Conservation (phyloP, 2,888 invertebrate genomes). For the Hydriomena furcata region DNA sequence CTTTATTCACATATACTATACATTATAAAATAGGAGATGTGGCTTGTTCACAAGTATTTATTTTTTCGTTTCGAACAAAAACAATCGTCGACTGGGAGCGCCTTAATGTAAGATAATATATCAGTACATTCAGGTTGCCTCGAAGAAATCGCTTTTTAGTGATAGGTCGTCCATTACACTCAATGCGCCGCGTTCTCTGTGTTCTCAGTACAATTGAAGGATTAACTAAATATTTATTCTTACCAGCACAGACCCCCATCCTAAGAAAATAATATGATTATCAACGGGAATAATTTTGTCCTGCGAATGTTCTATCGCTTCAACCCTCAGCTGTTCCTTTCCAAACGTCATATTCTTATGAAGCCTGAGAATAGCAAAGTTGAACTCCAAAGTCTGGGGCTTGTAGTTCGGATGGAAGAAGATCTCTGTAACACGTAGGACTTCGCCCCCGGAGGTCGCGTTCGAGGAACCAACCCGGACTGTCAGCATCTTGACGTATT, state of each 20-base stretch:
- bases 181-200: no score
- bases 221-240: slow-evolving; percentile 33
- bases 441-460: slow-evolving; percentile 65
- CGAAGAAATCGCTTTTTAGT: no score
- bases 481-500: slow-evolving; percentile 72
- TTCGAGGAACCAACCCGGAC: slow-evolving; percentile 69
- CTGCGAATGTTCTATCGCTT: slow-evolving; percentile 47
- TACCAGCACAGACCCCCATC: slow-evolving; percentile 76
- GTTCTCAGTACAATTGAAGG: no score
- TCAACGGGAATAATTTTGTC: slow-evolving; percentile 56
- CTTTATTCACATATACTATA: no score
- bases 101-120: no score
- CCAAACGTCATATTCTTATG: slow-evolving; percentile 61
- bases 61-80: no score
- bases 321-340: slow-evolving; percentile 33
- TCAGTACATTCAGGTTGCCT: no score
- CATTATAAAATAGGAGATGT: no score
- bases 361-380: slow-evolving; percentile 63
- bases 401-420: slow-evolving; percentile 78
- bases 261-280: slow-evolving; percentile 59
- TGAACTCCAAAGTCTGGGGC: slow-evolving; percentile 66
- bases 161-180: no score
- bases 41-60: no score
- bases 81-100: no score
- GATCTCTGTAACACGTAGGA: slow-evolving; percentile 61